Evolutionary conservation across 1,140 invertebrate species (phyloP), one percentile per base, ranked within the genome.

Genomic region (Drosophila bocqueti): DNA sequence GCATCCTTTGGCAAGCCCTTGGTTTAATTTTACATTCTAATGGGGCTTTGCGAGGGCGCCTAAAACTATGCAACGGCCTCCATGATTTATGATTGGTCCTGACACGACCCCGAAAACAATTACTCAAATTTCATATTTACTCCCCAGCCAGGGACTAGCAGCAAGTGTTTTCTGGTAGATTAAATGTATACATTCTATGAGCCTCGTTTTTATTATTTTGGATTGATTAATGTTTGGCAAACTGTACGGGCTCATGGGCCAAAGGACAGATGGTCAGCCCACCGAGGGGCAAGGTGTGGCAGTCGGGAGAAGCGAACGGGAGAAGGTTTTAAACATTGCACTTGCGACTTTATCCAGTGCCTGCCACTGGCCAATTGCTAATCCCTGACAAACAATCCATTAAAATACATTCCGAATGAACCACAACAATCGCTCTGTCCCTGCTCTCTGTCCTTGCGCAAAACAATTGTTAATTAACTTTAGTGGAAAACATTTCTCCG

Each of bases 61-160:
- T 90, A 90, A 90, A 90, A 90, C 86, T 90, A 90, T 91, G 79
- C 54, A 90, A 34, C 81, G 50, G 67, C 67, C 34, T 21, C 29
- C 24, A 80, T 90, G 86, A 90, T 90, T 90, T 90, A 90, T 90
- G 86, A 85, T 80, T 72, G 83, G 67, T 42, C 65, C 74, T 29
- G 54, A 73, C 71, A 90, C 71, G 74, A 90, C 81, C 85, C 81
- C 60, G 55, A 84, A 80, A 80, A 85, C 86, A 90, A 90, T 90
- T 90, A 90, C 85, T 91, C 82, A 90, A 90, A 90, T 90, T 90
- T 90, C 82, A 85, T 84, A 82, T 90, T 87, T 73, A 61, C 54
- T 81, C 64, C 34, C 31, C 46, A 49, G 62, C 75, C 38, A 79
- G 72, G 58, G 49, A 62, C 43, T 54, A 18, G 46, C 29, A 21